Percentiles rank a stretch among this genome's conserved stretches.
Conservation (phyloP, 2,113 vertebrate species). For the Rhinichthys klamathensis region DNA sequence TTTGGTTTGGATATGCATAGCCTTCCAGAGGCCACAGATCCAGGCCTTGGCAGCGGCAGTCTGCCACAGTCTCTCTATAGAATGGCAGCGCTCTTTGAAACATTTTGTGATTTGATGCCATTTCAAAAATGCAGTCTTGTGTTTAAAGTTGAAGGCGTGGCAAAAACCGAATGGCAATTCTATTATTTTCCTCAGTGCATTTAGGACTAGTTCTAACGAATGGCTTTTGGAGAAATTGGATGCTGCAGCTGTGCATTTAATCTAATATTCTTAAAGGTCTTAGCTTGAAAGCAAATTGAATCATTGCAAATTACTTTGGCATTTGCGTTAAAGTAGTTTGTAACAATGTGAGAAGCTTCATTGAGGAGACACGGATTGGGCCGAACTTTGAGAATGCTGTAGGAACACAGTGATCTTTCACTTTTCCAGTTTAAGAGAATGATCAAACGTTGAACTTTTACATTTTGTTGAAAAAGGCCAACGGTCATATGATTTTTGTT, state of each 20-base stretch:
- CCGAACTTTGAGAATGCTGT: not conserved
- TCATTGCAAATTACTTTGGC: not conserved
- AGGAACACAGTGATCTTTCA: not conserved
- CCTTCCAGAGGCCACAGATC: constrained; percentile 49
- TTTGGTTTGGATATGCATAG: constrained; percentile 48
- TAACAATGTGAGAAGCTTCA: not conserved
- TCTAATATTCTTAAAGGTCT: not conserved
- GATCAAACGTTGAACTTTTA: not conserved
- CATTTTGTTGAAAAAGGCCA: not conserved
- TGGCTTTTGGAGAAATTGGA: constrained; percentile 8
- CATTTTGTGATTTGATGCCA: not conserved
- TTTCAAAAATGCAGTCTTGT: constrained; percentile 25
- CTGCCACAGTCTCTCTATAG: constrained; percentile 7
- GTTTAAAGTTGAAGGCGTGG: constrained; percentile 2
- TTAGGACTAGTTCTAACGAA: not conserved
- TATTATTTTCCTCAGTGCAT: not conserved
- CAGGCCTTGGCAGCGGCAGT: not conserved
- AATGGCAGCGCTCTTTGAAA: not conserved
- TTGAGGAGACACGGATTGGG: not conserved
- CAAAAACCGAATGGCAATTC: not conserved
- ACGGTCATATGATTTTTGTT: not conserved
- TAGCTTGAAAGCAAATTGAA: constrained; percentile 12
- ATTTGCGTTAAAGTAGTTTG: not conserved
- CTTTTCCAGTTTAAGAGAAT: not conserved
- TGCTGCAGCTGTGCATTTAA: constrained; percentile 17